Evolutionary conservation across 2,797 vertebrate species (phyloP).

Genomic region (Hyperoplus immaculatus): DNA sequence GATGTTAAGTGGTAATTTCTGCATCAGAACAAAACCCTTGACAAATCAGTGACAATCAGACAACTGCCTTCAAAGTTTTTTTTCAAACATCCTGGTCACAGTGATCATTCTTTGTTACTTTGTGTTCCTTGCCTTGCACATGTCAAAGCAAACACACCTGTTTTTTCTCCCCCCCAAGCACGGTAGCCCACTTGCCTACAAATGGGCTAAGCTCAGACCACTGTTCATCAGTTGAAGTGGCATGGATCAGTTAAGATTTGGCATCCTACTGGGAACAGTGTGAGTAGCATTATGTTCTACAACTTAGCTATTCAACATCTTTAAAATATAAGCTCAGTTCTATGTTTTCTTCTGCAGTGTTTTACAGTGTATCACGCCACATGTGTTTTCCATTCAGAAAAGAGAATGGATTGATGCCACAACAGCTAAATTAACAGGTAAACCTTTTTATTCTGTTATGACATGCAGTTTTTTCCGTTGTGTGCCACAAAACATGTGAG

Average conservation of each 20-base stretch:
- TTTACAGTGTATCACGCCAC: conserved; percentile 41
- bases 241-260: conserved; percentile 37
- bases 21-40: not conserved
- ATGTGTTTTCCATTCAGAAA: conserved; percentile 54
- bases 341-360: not conserved
- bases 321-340: not conserved
- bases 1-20: not conserved
- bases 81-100: conserved; percentile 27
- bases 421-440: conserved; percentile 61
- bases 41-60: not conserved
- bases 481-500: not conserved
- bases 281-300: conserved; percentile 27
- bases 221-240: not conserved
- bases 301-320: not conserved
- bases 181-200: conserved; percentile 37
- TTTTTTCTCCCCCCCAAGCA: not conserved
- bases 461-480: not conserved
- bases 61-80: not conserved
- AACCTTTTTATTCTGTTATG: not conserved
- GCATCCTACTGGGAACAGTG: conserved; percentile 21
- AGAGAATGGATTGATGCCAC: conserved; percentile 63
- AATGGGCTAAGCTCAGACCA: conserved; percentile 19
- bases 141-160: conserved; percentile 68
- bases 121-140: conserved; percentile 35
- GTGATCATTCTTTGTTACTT: conserved; percentile 23